Evolutionary conservation across 1,140 invertebrate genomes (phyloP), one percentile per base, ranked within the genome.

Genomic region (Marisa cornuarietis): DNA sequence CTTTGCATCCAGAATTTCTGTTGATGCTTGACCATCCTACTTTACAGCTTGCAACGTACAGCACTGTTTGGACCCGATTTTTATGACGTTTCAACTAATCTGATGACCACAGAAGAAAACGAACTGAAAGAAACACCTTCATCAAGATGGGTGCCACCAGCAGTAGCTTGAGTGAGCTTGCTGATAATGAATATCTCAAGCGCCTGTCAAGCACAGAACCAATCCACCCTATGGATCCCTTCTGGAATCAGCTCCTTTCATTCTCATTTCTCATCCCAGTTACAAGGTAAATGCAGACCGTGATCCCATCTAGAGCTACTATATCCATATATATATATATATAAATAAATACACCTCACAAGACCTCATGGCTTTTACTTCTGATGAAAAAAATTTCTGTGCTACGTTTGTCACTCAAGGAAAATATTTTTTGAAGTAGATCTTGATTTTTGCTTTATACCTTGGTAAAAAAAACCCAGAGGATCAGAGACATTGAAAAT

Each of bases 211-310:
- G 95, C 0, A 93, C 93, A 71, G 94, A 96, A 82, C 88, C 94
- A 20, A 95, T 99, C 85, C 93, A 94, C n/a, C 92, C 94, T 42
- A 96, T 97, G 91, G 96, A 98, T 92, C 94, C 95, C 18, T 98
- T 97, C 90, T 99, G 98, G 98, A 96, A 96, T 89, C 94, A 95
- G 83, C 93, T 99, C 76, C 92, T 99, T 20, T 96, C 97, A 1
- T 99, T 97, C 85, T 96, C 97, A 85, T 95, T 98, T 82, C 93
- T 93, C 14, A 88, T 88, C 31, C 88, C 88, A 49, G 86, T 87
- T 26, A 88, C 87, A 79, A 90, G 87, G 87, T 90, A 84, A 75
- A 42, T 42, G 69, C 69, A 72, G 54, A 42, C 31, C 31, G 2
- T 42, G 31, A 42, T 42, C 6, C 31, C 31, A 42, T 42, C 6